phyloP scores from a whole-genome alignment of 2,113 vertebrate genomes.

The Ranitomeya variabilis region DNA sequence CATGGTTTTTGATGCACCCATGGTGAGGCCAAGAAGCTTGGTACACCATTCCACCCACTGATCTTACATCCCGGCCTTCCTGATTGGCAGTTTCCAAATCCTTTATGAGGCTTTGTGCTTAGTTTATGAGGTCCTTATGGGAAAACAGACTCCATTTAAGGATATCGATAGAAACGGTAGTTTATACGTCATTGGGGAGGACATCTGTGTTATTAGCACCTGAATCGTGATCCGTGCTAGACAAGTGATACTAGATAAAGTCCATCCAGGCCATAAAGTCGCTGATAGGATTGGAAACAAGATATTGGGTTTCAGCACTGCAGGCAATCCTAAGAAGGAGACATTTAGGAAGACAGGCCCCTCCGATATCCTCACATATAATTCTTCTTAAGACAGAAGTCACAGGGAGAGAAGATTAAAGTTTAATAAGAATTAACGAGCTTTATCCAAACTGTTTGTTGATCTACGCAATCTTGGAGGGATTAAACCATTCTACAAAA shows the following conservation, averaged over 20 bases:
- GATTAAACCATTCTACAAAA: background rate
- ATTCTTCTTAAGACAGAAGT: background rate
- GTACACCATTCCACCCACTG: too few relatives aligned
- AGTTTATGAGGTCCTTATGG: too few relatives aligned
- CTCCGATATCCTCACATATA: background rate
- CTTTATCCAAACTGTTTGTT: background rate
- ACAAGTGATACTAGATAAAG: constrained; percentile 14
- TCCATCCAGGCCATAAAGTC: background rate
- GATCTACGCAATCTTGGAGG: background rate
- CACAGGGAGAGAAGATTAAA: constrained; percentile 16
- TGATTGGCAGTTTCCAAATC: too few relatives aligned
- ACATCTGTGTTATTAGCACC: background rate
- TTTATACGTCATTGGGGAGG: background rate
- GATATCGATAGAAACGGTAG: background rate
- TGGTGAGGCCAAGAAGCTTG: too few relatives aligned
- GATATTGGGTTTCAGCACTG: constrained; percentile 1
- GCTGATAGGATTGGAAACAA: background rate
- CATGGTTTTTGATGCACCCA: too few relatives aligned
- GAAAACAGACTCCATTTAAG: too few relatives aligned
- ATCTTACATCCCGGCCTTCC: too few relatives aligned
- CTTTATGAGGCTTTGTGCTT: too few relatives aligned
- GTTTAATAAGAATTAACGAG: constrained; percentile 36
- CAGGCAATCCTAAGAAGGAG: background rate
- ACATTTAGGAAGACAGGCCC: background rate
- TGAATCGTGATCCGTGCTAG: background rate